Base-by-base conservation (phyloP, 2,797 vertebrate species). In the Myotis planiceps region DNA sequence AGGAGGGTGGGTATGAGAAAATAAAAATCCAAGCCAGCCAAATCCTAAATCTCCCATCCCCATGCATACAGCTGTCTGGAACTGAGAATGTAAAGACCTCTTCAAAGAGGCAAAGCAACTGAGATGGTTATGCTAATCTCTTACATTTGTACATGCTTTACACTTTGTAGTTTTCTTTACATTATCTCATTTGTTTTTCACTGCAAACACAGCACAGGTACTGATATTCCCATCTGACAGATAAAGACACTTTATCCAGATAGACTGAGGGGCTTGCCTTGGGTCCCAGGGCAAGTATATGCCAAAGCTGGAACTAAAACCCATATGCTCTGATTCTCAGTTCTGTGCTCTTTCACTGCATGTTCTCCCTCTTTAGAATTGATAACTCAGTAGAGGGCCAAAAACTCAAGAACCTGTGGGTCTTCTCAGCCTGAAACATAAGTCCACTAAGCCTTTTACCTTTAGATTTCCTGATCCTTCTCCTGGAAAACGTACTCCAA, bases 11-110 rank as follows among this genome's bases (percentile, higher is more conserved):
- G 29, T 27, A 23, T 4, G 13, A 76, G 72, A 60, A 82, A 21
- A 95, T 80, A 92, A 51, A 90, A 89, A 92, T 65, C 68, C 79
- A 88, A 91, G 49, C 27, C 68, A 90, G 92, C 39, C 49, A 78
- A 92, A 84, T 14, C 12, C 27, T 69, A 34, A 93, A 63, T 83
- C 68, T 82, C 76, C 29, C 21, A 80, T 68, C 25, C 82, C 55
- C 34, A 37, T 32, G 58, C 90, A 87, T 49, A 88, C 13, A 90
- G 71, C 82, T 88, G 45, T 87, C 49, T 94, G 32, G 72, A 92
- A 75, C 9, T 58, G 23, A 88, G n/a, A 81, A 75, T 34, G 25
- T 79, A 69, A 92, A 92, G 81, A 80, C 37, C 6, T 66, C 45
- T 66, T 88, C 71, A 92, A 94, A 95, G 78, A 71, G 15, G n/a